A percentile compares a stretch with the other conserved stretches of the same genome.
Conservation (phyloP, 2,888 invertebrate genomes). For the Dicycla oo region DNA sequence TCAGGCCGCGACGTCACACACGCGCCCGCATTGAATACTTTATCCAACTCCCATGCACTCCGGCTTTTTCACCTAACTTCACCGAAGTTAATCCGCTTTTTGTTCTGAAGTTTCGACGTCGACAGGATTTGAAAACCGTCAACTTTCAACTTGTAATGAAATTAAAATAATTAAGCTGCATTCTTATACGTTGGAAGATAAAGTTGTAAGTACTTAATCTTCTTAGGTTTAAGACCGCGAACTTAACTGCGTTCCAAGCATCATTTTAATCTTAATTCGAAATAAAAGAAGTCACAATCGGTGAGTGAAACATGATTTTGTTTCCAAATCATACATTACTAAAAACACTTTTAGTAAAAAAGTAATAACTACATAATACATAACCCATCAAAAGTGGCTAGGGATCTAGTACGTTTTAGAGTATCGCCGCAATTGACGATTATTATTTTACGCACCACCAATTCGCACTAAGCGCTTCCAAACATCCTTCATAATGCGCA, state of each 20-base stretch:
- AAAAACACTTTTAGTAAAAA: not conserved
- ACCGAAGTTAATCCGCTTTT: constrained; percentile 62
- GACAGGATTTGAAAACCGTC: constrained; percentile 52
- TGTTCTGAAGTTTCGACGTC: constrained; percentile 53
- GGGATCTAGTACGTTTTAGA: no score
- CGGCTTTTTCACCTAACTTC: constrained; percentile 56
- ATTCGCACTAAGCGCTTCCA: no score
- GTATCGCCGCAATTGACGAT: no score
- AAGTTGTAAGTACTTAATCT: constrained; percentile 20
- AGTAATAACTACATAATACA: not conserved
- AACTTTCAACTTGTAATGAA: constrained; percentile 52
- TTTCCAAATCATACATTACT: not conserved
- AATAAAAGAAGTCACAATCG: not conserved
- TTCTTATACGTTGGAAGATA: constrained; percentile 43
- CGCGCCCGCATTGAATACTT: constrained; percentile 50
- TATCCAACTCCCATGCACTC: constrained; percentile 57
- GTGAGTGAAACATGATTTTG: not conserved
- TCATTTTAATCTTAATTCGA: not conserved
- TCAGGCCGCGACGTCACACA: constrained; percentile 8
- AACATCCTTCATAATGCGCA: no score
- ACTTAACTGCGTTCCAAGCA: constrained; percentile 4
- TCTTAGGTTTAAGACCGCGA: not conserved
- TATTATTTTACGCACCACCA: no score
- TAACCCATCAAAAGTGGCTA: no score
- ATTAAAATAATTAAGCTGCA: constrained; percentile 54